Evolutionary conservation across 1,140 invertebrate genomes (phyloP).

Genomic region (Caenorhabditis tropicalis): DNA sequence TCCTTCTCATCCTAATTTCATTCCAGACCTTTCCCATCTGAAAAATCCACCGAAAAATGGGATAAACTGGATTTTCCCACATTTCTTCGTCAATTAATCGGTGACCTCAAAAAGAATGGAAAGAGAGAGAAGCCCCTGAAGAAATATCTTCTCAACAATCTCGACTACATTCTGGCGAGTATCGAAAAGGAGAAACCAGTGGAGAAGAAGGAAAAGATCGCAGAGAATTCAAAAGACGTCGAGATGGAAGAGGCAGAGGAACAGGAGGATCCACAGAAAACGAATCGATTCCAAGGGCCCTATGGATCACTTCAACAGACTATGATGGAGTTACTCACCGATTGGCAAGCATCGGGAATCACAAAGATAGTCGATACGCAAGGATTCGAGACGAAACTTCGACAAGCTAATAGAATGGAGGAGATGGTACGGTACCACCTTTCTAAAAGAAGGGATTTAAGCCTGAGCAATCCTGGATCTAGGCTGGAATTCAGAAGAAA

Average conservation of each 20-base stretch:
- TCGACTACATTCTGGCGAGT: background rate
- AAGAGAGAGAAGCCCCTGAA: conserved; percentile 3
- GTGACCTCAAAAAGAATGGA: background rate
- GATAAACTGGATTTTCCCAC: background rate
- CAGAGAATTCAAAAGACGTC: background rate
- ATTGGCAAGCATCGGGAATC: background rate
- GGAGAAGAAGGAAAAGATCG: background rate
- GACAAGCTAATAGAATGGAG: background rate
- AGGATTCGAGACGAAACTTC: background rate
- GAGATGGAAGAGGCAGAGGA: too few species aligned
- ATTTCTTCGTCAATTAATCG: background rate
- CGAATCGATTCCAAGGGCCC: background rate
- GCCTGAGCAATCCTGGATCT: too few species aligned
- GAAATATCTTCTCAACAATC: background rate
- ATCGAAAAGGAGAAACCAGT: too few species aligned
- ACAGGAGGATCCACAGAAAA: too few species aligned
- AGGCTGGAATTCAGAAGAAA: too few species aligned
- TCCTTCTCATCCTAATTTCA: background rate
- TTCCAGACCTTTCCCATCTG: background rate
- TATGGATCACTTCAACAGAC: background rate
- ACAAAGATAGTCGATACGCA: background rate
- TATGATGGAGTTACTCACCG: background rate
- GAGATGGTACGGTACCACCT: conserved; percentile 34
- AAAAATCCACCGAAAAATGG: background rate
- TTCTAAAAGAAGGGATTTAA: too few species aligned